Percentiles rank a stretch among this genome's conserved stretches.
Evolutionary conservation across 2,797 vertebrate species (phyloP).

Genomic region (Falco biarmicus): DNA sequence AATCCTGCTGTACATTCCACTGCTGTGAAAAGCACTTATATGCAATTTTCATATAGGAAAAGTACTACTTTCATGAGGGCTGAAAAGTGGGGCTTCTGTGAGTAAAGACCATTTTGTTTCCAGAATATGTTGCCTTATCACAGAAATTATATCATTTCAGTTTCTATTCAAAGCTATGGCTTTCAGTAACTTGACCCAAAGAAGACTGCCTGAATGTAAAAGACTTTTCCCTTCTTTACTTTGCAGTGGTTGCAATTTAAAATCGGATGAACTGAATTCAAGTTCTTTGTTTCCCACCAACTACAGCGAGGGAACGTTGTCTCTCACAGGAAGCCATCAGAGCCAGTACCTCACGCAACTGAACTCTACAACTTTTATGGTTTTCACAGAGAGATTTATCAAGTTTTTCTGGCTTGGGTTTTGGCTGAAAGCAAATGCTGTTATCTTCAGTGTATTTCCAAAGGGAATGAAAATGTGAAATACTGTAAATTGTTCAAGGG

Average conservation of each 20-base stretch:
- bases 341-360: not conserved
- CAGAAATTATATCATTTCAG: not conserved
- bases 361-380: not conserved
- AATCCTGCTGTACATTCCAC: not conserved
- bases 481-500: not conserved
- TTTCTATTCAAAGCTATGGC: not conserved
- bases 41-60: not conserved
- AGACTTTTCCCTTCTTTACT: not conserved
- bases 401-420: conserved; percentile 23
- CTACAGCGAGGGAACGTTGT: not conserved
- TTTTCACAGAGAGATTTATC: conserved; percentile 31
- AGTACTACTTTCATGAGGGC: not conserved
- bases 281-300: not conserved
- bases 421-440: conserved; percentile 1
- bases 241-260: not conserved
- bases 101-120: not conserved
- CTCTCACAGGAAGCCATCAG: conserved; percentile 15
- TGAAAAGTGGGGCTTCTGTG: not conserved
- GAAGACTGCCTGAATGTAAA: not conserved
- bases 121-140: not conserved
- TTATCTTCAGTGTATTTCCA: not conserved
- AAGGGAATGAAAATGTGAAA: not conserved
- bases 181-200: not conserved
- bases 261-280: not conserved
- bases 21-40: not conserved